Percentiles rank a stretch among this genome's conserved stretches.
These are phyloP conservation scores for Epinephelus fuscoguttatus DNA, from an alignment of 2,113 vertebrate species.

Conservation along the genomic window DNA sequence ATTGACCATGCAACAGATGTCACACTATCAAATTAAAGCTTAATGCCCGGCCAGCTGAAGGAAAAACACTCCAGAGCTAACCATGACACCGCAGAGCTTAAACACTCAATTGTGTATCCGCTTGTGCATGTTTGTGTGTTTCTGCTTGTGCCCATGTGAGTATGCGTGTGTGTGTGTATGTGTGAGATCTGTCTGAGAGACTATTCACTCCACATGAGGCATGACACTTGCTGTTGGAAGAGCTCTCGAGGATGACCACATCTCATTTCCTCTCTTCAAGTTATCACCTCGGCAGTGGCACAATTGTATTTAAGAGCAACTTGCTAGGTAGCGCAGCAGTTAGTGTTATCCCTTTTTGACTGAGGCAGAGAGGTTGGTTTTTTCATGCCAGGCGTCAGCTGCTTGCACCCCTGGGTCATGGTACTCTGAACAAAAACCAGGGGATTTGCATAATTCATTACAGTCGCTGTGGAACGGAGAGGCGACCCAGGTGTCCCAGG, in stretches of 20 bases:
- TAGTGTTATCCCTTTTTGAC: slow-evolving; percentile 47
- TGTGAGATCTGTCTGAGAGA: slow-evolving; percentile 37
- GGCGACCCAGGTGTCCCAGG: slow-evolving; percentile 68
- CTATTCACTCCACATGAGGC: slow-evolving; percentile 49
- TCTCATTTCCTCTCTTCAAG: slow-evolving; percentile 28
- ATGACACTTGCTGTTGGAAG: slow-evolving; percentile 55
- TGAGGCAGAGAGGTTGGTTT: slow-evolving; percentile 42
- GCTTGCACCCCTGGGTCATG: slow-evolving; percentile 75
- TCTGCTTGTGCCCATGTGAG: slow-evolving; percentile 11
- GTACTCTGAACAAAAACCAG: slow-evolving; percentile 76
- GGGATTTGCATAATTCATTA: slow-evolving; percentile 85
- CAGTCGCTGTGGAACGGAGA: slow-evolving; percentile 66
- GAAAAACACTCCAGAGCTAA: slow-evolving; percentile 67
- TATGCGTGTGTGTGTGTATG: slow-evolving; percentile 19
- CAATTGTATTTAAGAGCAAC: slow-evolving; percentile 47
- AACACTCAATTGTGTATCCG: slow-evolving; percentile 39
- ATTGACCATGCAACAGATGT: slow-evolving; percentile 72
- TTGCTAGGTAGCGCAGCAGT: slow-evolving; percentile 41
- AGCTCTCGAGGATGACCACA: slow-evolving; percentile 59
- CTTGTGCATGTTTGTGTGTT: slow-evolving; percentile 1
- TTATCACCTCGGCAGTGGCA: slow-evolving; percentile 25
- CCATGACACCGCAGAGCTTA: slow-evolving; percentile 70
- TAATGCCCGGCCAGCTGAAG: slow-evolving; percentile 67
- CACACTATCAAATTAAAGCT: slow-evolving; percentile 76
- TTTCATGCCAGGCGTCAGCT: slow-evolving; percentile 69